Evolutionary conservation across 1,140 invertebrate genomes (phyloP).

Genomic region (Heliconius himera): DNA sequence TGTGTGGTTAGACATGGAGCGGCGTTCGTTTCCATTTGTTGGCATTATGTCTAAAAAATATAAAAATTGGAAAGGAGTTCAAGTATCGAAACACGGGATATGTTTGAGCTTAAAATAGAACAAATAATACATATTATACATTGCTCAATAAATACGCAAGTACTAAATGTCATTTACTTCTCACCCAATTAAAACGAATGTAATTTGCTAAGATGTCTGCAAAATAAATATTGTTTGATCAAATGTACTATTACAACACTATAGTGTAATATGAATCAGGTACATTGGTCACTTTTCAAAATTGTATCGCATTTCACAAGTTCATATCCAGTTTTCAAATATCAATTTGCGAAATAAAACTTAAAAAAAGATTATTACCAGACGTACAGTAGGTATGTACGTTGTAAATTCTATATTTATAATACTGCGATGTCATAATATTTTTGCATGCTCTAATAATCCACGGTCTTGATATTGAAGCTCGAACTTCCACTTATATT

Average conservation of each 20-base stretch:
- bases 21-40: too few relatives aligned
- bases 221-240: constrained; percentile 1
- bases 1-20: too few relatives aligned
- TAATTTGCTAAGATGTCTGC: background rate
- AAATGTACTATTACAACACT: constrained; percentile 7
- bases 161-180: background rate
- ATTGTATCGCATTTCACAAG: constrained; percentile 22
- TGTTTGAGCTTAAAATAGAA: background rate
- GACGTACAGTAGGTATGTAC: background rate
- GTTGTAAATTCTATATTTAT: constrained; percentile 14
- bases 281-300: constrained; percentile 2
- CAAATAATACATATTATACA: background rate
- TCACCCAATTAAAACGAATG: background rate
- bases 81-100: background rate
- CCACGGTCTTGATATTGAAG: constrained; percentile 25
- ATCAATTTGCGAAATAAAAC: constrained; percentile 27
- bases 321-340: constrained; percentile 26
- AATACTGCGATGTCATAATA: constrained; percentile 23
- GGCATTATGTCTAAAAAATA: too few relatives aligned
- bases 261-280: constrained; percentile 7
- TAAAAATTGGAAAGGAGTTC: background rate
- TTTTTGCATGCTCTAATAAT: constrained; percentile 25
- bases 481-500: constrained; percentile 1
- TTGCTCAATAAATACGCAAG: background rate
- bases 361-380: constrained; percentile 16